These are phyloP conservation scores for Lycodopsis pacificus DNA, from an alignment of 2,797 vertebrate genomes.

Conservation along the genomic window DNA sequence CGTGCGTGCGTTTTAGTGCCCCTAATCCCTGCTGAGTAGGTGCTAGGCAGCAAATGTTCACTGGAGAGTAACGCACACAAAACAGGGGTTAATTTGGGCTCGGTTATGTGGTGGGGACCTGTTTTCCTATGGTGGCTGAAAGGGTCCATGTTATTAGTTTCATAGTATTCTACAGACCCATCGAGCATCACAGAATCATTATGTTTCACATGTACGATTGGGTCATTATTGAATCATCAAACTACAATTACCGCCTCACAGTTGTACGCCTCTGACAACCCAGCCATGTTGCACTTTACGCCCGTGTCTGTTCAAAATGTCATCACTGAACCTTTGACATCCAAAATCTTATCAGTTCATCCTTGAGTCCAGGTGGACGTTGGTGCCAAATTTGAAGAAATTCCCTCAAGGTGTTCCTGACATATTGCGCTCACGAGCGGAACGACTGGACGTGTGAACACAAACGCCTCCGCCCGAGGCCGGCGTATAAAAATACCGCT, in stretches of 20 bases:
- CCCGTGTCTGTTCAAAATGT: neutral
- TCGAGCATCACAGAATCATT: neutral
- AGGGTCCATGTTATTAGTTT: conserved; percentile 6
- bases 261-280: too few species aligned
- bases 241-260: neutral
- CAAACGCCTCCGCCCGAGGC: too few species aligned
- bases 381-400: too few species aligned
- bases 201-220: neutral
- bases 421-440: too few species aligned
- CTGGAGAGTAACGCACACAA: conserved; percentile 70
- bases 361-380: too few species aligned
- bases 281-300: too few species aligned
- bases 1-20: conserved; percentile 53
- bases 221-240: neutral
- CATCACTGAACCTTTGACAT: neutral
- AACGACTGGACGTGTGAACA: too few species aligned
- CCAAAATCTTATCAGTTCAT: neutral
- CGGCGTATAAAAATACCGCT: neutral
- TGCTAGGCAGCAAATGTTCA: conserved; percentile 83
- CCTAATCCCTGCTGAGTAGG: conserved; percentile 82
- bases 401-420: too few species aligned
- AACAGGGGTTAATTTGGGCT: conserved; percentile 57
- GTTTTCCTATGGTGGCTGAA: conserved; percentile 12
- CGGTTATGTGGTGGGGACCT: conserved; percentile 15
- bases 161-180: neutral